Percentiles rank a stretch among this genome's conserved stretches.
These are phyloP conservation scores for Gadus chalcogrammus DNA, from an alignment of 2,113 vertebrate genomes.

Conservation along the genomic window DNA sequence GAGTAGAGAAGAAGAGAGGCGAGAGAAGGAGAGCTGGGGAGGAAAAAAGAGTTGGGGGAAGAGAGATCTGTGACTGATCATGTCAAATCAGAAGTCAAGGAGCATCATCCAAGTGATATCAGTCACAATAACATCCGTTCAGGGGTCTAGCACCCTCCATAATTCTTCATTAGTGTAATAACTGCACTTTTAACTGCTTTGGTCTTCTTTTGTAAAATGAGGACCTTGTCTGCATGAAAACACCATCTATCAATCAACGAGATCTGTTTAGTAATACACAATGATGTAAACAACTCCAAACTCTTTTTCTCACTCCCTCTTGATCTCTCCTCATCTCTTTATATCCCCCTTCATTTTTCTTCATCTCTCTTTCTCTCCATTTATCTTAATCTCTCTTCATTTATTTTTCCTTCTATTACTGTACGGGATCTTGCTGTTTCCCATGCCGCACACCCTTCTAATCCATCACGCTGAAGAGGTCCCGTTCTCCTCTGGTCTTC, in stretches of 20 bases:
- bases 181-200: conserved; percentile 62
- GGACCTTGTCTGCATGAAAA: conserved; percentile 60
- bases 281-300: not conserved
- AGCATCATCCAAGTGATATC: conserved; percentile 38
- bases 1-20: too few relatives aligned
- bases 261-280: too few relatives aligned
- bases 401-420: too few relatives aligned
- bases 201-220: conserved; percentile 61
- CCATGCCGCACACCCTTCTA: too few relatives aligned
- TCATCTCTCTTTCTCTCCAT: too few relatives aligned
- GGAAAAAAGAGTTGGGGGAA: not conserved
- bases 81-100: conserved; percentile 33
- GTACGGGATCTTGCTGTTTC: too few relatives aligned
- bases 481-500: too few relatives aligned
- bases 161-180: conserved; percentile 63
- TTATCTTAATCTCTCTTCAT: too few relatives aligned
- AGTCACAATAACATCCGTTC: conserved; percentile 53
- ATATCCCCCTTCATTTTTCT: too few relatives aligned
- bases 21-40: too few relatives aligned
- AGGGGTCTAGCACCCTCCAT: conserved; percentile 58
- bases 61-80: conserved; percentile 25
- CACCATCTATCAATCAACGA: conserved; percentile 67
- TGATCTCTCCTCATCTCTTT: not conserved
- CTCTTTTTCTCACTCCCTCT: not conserved
- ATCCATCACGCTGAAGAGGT: too few relatives aligned